A percentile compares a stretch with the other conserved stretches of the same genome.
Evolutionary conservation across 2,888 invertebrate species (phyloP).

Genomic region (Megalurothrips usitatus): DNA sequence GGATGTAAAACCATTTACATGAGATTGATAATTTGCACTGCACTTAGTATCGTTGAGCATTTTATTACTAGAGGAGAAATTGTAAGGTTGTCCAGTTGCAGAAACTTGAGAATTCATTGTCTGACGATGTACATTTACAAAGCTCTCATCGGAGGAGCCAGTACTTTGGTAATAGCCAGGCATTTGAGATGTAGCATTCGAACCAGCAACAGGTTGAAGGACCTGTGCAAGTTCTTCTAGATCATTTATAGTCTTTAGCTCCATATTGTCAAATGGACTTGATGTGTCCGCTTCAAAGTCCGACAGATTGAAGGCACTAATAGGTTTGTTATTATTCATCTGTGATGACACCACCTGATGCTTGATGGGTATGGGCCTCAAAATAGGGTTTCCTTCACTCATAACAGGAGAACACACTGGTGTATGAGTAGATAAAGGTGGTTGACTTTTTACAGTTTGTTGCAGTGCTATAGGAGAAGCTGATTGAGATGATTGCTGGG

Average conservation of each 20-base stretch:
- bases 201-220: conserved; percentile 33
- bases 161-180: conserved; percentile 45
- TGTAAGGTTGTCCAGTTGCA: neutral
- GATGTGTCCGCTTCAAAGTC: conserved; percentile 91
- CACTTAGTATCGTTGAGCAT: conserved; percentile 9
- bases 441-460: conserved; percentile 30
- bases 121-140: conserved; percentile 41
- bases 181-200: conserved; percentile 25
- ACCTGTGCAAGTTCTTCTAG: conserved; percentile 85
- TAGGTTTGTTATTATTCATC: conserved; percentile 39
- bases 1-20: neutral
- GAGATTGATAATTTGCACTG: neutral
- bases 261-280: conserved; percentile 90
- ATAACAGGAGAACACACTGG: conserved; percentile 40
- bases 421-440: conserved; percentile 34
- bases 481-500: neutral
- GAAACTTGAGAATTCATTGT: conserved; percentile 12
- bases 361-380: conserved; percentile 47
- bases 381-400: conserved; percentile 46
- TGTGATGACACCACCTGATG: conserved; percentile 44
- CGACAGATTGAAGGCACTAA: conserved; percentile 49
- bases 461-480: neutral
- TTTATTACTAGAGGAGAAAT: neutral
- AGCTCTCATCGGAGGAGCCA: conserved; percentile 45
- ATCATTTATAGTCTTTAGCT: conserved; percentile 87